phyloP scores from a whole-genome alignment of 2,797 vertebrate species.

The Percopsis omiscomaycus region DNA sequence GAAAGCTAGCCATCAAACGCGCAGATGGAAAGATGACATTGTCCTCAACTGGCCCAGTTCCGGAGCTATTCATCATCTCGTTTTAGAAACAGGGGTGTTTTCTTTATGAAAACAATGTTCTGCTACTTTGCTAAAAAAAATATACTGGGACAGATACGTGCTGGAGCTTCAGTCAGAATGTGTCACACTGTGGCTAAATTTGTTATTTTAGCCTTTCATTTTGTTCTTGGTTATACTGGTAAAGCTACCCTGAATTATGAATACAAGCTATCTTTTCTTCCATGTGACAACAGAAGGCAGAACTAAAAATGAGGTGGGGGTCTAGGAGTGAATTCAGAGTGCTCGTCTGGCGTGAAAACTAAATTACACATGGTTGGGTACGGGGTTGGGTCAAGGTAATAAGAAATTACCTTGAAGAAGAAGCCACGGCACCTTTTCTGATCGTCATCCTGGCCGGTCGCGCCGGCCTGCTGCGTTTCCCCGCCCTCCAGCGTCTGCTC shows the following conservation, averaged over 20 bases:
- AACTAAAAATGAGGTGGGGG: too few species aligned
- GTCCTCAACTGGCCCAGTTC: constrained; percentile 32
- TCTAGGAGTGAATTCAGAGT: not conserved
- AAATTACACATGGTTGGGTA: not conserved
- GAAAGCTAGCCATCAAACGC: constrained; percentile 27
- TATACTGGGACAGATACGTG: too few species aligned
- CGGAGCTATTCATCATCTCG: constrained; percentile 39
- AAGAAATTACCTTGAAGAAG: constrained; percentile 91
- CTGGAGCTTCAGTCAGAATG: not conserved
- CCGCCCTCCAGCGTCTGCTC: constrained; percentile 72
- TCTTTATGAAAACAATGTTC: constrained; percentile 17
- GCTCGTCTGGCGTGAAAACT: too few species aligned
- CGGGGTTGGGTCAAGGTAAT: not conserved
- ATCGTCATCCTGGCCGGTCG: constrained; percentile 83
- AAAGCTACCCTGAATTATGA: too few species aligned
- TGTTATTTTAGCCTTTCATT: not conserved
- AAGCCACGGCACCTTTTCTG: constrained; percentile 93
- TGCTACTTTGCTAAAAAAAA: not conserved
- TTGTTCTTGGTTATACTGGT: not conserved
- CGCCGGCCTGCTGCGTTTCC: constrained; percentile 70
- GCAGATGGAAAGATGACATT: constrained; percentile 32
- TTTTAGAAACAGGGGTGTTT: constrained; percentile 18
- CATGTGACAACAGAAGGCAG: too few species aligned
- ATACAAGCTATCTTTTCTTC: too few species aligned
- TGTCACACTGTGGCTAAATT: not conserved